These are phyloP conservation scores for Caenorhabditis sp. DNA, from an alignment of 2,888 invertebrate species.

Conservation along the genomic window DNA sequence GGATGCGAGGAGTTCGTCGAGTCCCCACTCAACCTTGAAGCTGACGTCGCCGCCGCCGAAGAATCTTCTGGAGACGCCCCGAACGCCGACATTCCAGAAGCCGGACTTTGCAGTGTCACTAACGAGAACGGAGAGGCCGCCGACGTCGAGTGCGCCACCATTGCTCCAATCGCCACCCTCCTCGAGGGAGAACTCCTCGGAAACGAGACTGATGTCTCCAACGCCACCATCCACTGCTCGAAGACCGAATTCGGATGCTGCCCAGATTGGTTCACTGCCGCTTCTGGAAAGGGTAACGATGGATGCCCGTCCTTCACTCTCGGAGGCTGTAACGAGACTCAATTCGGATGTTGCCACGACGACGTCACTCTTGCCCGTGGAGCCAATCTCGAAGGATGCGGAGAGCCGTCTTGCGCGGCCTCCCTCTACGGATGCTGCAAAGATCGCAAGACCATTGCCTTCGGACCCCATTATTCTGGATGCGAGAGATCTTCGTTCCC, in stretches of 20 bases:
- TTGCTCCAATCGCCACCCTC: conserved; percentile 56
- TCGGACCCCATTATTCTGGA: conserved; percentile 79
- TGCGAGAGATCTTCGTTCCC: conserved; percentile 76
- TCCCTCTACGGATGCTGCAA: conserved; percentile 81
- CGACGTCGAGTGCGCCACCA: conserved; percentile 64
- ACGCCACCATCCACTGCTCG: conserved; percentile 76
- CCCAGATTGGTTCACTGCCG: conserved; percentile 79
- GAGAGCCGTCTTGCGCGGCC: conserved; percentile 78
- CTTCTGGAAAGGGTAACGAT: conserved; percentile 74
- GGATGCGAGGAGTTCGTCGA: conserved; percentile 68
- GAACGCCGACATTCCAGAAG: not conserved
- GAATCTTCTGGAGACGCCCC: conserved; percentile 46
- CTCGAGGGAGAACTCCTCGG: conserved; percentile 59
- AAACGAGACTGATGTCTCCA: conserved; percentile 55
- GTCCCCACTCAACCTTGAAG: conserved; percentile 54
- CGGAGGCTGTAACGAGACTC: conserved; percentile 81
- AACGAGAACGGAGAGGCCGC: conserved; percentile 69
- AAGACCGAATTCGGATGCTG: conserved; percentile 79
- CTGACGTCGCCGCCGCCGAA: conserved; percentile 54
- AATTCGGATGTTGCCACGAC: conserved; percentile 92
- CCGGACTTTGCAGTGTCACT: conserved; percentile 64
- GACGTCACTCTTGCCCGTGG: conserved; percentile 88
- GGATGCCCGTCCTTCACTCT: conserved; percentile 76
- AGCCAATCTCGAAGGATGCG: conserved; percentile 88
- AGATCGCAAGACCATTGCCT: conserved; percentile 80